A percentile compares a stretch with the other conserved stretches of the same genome.
Evolutionary conservation across 2,888 invertebrate species (phyloP).

Genomic region (Helicoverpa assulta): DNA sequence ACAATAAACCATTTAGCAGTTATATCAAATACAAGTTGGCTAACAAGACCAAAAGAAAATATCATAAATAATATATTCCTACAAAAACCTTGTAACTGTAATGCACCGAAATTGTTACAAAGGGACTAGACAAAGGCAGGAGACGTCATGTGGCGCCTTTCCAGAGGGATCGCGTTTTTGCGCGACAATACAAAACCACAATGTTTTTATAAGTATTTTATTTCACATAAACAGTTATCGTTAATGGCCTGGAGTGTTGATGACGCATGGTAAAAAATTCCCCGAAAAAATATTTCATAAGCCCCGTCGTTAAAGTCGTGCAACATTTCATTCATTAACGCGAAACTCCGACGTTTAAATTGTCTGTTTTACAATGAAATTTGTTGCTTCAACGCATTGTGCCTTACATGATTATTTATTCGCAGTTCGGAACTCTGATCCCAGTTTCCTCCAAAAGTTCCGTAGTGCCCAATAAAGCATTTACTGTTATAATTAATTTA

Average conservation of each 20-base stretch:
- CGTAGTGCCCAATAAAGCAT: constrained; percentile 38
- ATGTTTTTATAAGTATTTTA: constrained; percentile 34
- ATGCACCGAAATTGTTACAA: constrained; percentile 54
- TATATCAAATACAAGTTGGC: constrained; percentile 2
- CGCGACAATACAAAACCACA: constrained; percentile 38
- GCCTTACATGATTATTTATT: constrained; percentile 7
- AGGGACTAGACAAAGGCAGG: constrained; percentile 46
- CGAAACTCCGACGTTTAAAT: constrained; percentile 1
- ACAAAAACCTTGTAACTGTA: constrained; percentile 45
- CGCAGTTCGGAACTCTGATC: constrained; percentile 10
- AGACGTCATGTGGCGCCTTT: constrained; percentile 56
- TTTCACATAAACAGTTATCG: constrained; percentile 36
- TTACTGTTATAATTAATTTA: constrained; percentile 56
- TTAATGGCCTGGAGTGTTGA: constrained; percentile 35
- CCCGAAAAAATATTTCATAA: constrained; percentile 11
- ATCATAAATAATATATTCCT: constrained; percentile 20
- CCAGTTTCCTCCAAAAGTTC: constrained; percentile 22
- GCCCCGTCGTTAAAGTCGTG: background rate
- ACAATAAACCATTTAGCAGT: background rate
- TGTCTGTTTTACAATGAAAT: constrained; percentile 14
- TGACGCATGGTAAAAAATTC: constrained; percentile 24
- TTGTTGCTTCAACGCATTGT: background rate
- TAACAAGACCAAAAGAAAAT: constrained; percentile 4
- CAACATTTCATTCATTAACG: constrained; percentile 1
- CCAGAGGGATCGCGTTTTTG: constrained; percentile 38